Base-by-base conservation (phyloP, 2,113 vertebrate species). In the Corythornis vintsioides region DNA sequence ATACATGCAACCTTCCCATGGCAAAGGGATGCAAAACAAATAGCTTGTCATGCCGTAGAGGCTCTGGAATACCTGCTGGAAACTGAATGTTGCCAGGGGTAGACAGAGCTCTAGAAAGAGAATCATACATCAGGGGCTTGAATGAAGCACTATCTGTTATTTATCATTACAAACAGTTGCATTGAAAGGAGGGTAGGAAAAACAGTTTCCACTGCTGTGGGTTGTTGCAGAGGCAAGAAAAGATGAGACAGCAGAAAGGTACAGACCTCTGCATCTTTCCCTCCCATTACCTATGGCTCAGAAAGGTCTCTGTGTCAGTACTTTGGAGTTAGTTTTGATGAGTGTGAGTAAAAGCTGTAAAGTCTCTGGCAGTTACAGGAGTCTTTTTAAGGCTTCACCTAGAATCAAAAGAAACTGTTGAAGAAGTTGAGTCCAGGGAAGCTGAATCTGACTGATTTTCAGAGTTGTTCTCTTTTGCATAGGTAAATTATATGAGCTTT, bases 361-460 rank as follows among this genome's bases (percentile, higher is more conserved):
- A 75, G 45, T 75, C 42, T 76, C 26, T 60, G 33, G 38, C 61
- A 52, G 50, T 92, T 88, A 79, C 9, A 50, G 9, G 15, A 70
- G 16, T 6, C 70, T 81, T 78, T 53, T 53, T 42, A 69, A 86
- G 45, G 25, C 28, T 92, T 93, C 53, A 70, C 47, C 21, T 75
- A 48, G 79, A 83, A 80, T 84, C 26, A 50, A 13, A 94, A 67
- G 52, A 67, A 94, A 31, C 22, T 31, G 17, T 81, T 2, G 3
- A 88, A 81, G 73, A 88, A 90, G 50, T 28, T 69, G 40, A 70
- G 15, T 75, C 17, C 69, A 47, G 86, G 71, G 67, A 79, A 79
- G 48, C 38, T 84, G 88, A 71, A 61, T 89, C 90, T 93, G 61
- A 40, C 83, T 82, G 45, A 82, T 84, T 95, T 94, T 63, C 74